Percentiles rank a stretch among this genome's conserved stretches.
Evolutionary conservation across 2,797 vertebrate species (phyloP).

Genomic region (Semaprochilodus insignis): DNA sequence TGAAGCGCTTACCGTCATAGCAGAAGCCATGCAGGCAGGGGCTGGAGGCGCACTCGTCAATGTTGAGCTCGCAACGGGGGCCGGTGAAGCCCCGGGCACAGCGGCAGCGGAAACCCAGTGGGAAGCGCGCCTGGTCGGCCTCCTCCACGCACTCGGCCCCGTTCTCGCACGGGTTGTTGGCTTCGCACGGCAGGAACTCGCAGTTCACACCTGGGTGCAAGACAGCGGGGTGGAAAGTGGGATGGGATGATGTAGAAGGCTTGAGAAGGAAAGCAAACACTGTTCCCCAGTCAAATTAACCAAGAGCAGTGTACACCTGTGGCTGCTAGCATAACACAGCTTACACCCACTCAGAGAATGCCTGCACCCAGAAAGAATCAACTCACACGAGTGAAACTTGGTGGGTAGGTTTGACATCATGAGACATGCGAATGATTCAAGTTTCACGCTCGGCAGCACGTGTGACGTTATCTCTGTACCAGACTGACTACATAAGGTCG

Average conservation of each 20-base stretch:
- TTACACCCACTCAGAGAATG: too few species aligned
- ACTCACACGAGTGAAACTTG: too few species aligned
- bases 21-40: constrained; percentile 85
- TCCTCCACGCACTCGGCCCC: constrained; percentile 80
- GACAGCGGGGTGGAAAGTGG: background rate
- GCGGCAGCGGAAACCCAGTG: constrained; percentile 82
- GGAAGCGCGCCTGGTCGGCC: constrained; percentile 76
- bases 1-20: constrained; percentile 79
- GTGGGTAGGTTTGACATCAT: too few species aligned
- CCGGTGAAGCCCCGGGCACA: constrained; percentile 80
- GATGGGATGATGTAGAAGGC: background rate
- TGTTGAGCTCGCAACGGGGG: constrained; percentile 85
- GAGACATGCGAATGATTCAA: too few species aligned
- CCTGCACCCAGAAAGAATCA: too few species aligned
- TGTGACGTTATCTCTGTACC: too few species aligned
- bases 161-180: constrained; percentile 84
- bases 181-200: constrained; percentile 83
- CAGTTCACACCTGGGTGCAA: constrained; percentile 78
- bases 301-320: background rate
- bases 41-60: constrained; percentile 83
- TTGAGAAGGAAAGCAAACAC: background rate
- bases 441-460: too few species aligned
- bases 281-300: background rate
- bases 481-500: too few species aligned
- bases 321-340: too few species aligned